Evolutionary conservation across 2,797 vertebrate genomes (phyloP), one percentile per base, ranked within the genome.

Genomic region (Hephaestus fuliginosus): DNA sequence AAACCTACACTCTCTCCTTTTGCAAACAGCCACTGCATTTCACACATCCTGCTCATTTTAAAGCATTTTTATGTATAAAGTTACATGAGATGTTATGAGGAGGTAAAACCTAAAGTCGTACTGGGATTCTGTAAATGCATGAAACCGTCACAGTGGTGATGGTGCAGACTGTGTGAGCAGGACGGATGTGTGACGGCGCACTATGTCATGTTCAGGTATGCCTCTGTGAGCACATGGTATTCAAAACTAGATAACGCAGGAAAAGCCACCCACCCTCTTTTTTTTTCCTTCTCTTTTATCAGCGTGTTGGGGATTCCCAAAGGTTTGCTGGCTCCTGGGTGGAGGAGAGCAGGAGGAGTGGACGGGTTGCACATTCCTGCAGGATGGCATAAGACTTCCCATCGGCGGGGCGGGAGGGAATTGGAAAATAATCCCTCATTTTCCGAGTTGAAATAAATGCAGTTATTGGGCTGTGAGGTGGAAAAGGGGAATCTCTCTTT

Each of bases 341-440:
- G 86, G 90, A 88, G 89, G 83, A 78, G 74, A 84, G 65, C 2
- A 76, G 78, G 73, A 81, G 82, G 85, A 88, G 84, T 90, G 80
- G 85, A 89, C 83, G 88, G 84, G 78, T 87, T 89, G 78, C 87
- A 91, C 94, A 96, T 96, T 96, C 94, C 88, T 95, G 86, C 49
- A 30, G 70, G 82, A 95, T 96, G 93, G 91, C 92, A 95, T 95
- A 91, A 95, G 85, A 92, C 88, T 92, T 95, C 91, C 92, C 94
- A 95, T 92, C 91, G 90, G 84, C 52, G 80, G 58, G 79, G 83
- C 52, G 10, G 70, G 70, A 76, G 79, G 74, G 91, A 89, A 88
- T 90, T 74, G 92, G 94, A 94, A 95, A 95, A 89, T 76, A 86
- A 92, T 81, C 83, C 84, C 87, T 82, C 80, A 85, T 83, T 94